phyloP scores from a whole-genome alignment of 2,113 vertebrate species.

The Sapajus apella region DNA sequence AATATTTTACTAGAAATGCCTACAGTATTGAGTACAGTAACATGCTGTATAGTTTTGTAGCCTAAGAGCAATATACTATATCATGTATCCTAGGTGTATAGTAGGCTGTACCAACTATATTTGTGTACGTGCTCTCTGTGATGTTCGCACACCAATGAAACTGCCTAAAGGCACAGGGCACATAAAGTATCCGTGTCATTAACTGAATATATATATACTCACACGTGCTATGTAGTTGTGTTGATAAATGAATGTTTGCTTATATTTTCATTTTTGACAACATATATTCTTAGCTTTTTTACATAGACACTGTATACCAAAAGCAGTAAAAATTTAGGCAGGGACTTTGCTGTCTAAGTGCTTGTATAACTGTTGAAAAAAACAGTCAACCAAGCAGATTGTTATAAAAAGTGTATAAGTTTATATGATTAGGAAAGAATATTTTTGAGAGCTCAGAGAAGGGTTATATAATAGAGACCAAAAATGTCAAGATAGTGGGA shows the following conservation, averaged over 20 bases:
- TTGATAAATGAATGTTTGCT: neutral
- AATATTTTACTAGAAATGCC: too few species aligned
- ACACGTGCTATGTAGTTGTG: too few species aligned
- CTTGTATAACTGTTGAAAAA: neutral
- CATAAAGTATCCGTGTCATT: too few species aligned
- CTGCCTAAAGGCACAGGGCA: too few species aligned
- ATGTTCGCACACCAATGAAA: too few species aligned
- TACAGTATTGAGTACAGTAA: too few species aligned
- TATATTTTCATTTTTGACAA: neutral
- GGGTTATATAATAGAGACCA: neutral
- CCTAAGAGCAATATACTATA: too few species aligned
- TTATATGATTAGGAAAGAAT: neutral
- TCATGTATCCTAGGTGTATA: too few species aligned
- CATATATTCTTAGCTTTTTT: neutral
- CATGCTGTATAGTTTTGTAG: too few species aligned
- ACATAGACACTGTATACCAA: neutral
- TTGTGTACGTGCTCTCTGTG: too few species aligned
- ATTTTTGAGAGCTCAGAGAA: neutral
- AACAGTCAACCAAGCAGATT: neutral
- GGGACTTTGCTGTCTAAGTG: neutral
- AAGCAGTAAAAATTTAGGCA: neutral
- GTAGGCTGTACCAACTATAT: too few species aligned
- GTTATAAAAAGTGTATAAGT: neutral
- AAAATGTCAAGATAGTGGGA: neutral
- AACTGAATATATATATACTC: too few species aligned